Conservation (phyloP, 2,113 vertebrate species). For the Sterna hirundo region DNA sequence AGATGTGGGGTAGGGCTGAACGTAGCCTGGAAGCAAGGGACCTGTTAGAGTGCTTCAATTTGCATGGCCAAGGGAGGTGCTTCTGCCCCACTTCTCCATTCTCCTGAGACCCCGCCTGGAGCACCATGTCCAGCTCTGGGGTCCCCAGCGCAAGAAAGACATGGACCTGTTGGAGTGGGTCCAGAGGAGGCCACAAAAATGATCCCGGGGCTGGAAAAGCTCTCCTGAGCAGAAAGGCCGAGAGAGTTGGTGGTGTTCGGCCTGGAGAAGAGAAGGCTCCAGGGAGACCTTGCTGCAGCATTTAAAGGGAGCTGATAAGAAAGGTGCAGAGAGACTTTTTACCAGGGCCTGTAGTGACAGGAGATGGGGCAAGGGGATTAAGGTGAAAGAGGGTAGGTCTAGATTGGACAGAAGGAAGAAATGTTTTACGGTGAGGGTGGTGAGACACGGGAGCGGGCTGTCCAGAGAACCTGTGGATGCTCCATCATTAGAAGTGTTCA, state of each 20-base stretch:
- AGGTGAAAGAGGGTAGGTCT: not conserved
- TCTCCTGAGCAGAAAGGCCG: not conserved
- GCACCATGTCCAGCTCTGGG: not conserved
- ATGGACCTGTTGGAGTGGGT: not conserved
- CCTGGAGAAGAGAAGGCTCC: not conserved
- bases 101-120: not conserved
- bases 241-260: not conserved
- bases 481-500: not conserved
- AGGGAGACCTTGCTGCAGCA: not conserved
- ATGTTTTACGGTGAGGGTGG: not conserved
- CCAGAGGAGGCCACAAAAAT: not conserved
- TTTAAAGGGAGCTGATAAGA: not conserved
- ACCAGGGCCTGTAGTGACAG: not conserved
- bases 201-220: not conserved
- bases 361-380: not conserved
- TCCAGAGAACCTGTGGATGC: not conserved
- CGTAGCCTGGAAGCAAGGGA: not conserved
- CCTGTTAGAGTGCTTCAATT: fast-evolving
- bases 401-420: not conserved
- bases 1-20: not conserved
- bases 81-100: not conserved
- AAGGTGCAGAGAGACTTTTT: not conserved
- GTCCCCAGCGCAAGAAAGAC: not conserved
- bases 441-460: not conserved
- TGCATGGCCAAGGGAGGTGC: not conserved